Conservation (phyloP, 2,888 invertebrate genomes). For the Slavum lentiscoides region DNA sequence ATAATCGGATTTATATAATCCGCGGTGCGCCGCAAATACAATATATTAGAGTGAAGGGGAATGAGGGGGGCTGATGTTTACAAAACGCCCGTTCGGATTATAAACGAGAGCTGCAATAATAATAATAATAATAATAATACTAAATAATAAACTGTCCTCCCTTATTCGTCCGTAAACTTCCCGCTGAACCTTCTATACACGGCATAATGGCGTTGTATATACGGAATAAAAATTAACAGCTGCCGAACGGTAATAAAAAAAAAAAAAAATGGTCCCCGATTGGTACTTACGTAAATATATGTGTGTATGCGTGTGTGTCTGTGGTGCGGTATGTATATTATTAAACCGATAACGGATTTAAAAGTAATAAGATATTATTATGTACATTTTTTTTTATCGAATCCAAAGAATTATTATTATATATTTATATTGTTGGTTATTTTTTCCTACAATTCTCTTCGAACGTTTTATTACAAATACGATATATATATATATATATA, state of each 20-base stretch:
- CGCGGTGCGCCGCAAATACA: conserved; percentile 19
- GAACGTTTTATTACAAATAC: too few relatives aligned
- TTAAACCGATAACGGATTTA: too few relatives aligned
- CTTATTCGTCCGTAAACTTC: not conserved
- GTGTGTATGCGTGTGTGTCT: not conserved
- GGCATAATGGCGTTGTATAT: not conserved
- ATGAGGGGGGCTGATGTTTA: conserved; percentile 17
- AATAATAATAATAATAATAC: conserved; percentile 47
- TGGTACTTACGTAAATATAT: not conserved
- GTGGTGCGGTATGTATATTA: too few relatives aligned
- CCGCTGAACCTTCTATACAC: not conserved
- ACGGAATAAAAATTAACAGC: conserved; percentile 38
- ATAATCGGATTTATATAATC: conserved; percentile 51
- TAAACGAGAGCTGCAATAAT: conserved; percentile 29
- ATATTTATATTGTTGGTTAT: too few relatives aligned
- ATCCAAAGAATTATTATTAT: too few relatives aligned
- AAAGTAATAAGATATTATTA: too few relatives aligned
- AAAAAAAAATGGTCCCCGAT: too few relatives aligned
- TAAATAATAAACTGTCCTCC: conserved; percentile 28
- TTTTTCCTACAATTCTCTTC: too few relatives aligned
- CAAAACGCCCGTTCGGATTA: conserved; percentile 38
- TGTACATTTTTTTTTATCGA: too few relatives aligned
- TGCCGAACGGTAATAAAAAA: conserved; percentile 8
- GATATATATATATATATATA: too few relatives aligned
- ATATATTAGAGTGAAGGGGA: conserved; percentile 1